Base-by-base conservation (phyloP, 2,113 vertebrate species). In the Trachemys scripta region DNA sequence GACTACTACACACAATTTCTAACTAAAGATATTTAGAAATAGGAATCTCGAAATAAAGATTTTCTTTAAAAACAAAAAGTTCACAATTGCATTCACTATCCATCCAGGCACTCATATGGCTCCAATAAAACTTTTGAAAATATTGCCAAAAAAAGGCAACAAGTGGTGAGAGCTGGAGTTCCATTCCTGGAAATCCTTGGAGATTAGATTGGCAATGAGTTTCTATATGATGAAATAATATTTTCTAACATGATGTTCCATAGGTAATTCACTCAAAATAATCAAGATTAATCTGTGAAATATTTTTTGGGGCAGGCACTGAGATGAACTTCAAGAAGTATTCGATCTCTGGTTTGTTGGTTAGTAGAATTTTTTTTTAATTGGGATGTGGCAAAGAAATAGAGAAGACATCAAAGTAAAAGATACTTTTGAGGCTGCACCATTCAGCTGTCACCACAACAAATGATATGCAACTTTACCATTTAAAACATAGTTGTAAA, bases 341-440 rank as follows among this genome's bases (percentile, higher is more conserved):
- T 62, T 72, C 76, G 1, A n/a, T n/a, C 35, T n/a, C 49, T 76
- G 22, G 86, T 42, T 83, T 93, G 80, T 29, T 1, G 1, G 72
- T 25, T 92, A 93, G 79, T 72, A 84, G 93, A 92, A 88, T 53
- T 5, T 88, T 50, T 6, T 84, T 88, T 53, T 80, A 10, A 82
- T 84, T 0, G 0, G 72, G 85, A 72, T 49, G 31, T 75, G 75
- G 90, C 83, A 87, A 51, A n/a, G 62, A 69, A n/a, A 69, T n/a
- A 69, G 3, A 69, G 35, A 69, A n/a, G 62, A n/a, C 57, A 3
- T 69, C 35, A n/a, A 69, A 90, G 69, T 29, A 80, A 47, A 27
- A 94, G 22, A 56, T 8, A 89, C 94, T 88, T 95, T 90, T 45
- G n/a, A 79, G 88, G 85, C 38, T 85, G 92, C 19, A 62, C 9